Evolutionary conservation across 2,113 vertebrate genomes (phyloP).

Genomic region (Condylura cristata): DNA sequence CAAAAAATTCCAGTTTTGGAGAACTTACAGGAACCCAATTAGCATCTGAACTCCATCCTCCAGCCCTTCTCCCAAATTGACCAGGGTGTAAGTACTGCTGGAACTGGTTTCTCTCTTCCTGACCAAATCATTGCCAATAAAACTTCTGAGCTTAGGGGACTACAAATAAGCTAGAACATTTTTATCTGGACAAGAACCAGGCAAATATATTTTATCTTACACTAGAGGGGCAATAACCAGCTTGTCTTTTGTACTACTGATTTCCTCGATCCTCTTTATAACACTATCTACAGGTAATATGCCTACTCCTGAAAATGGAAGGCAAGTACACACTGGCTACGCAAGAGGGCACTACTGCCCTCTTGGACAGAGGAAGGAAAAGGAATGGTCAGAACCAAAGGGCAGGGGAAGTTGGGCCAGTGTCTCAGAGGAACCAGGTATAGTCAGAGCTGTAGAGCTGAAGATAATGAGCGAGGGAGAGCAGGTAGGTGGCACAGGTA

Average conservation of each 20-base stretch:
- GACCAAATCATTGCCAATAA: background rate
- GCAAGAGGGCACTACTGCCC: background rate
- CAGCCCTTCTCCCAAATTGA: background rate
- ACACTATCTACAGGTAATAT: background rate
- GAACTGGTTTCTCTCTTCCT: background rate
- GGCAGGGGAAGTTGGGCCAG: background rate
- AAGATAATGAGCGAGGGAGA: background rate
- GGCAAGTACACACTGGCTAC: background rate
- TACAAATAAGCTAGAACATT: background rate
- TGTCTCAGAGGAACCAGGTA: background rate
- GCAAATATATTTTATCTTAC: background rate
- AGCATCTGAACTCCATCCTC: background rate
- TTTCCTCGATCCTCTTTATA: background rate
- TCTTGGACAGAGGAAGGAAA: background rate
- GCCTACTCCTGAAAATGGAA: background rate
- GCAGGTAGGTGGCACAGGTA: background rate
- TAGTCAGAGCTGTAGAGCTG: background rate
- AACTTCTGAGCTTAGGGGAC: background rate
- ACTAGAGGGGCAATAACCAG: background rate
- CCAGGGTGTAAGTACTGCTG: background rate
- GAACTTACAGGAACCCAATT: background rate
- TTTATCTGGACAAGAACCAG: background rate
- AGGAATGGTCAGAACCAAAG: background rate
- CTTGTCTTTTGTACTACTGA: background rate
- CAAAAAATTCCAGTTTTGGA: background rate